Evolutionary conservation across 2,113 vertebrate species (phyloP).

Genomic region (Phylloscopus trochilus): DNA sequence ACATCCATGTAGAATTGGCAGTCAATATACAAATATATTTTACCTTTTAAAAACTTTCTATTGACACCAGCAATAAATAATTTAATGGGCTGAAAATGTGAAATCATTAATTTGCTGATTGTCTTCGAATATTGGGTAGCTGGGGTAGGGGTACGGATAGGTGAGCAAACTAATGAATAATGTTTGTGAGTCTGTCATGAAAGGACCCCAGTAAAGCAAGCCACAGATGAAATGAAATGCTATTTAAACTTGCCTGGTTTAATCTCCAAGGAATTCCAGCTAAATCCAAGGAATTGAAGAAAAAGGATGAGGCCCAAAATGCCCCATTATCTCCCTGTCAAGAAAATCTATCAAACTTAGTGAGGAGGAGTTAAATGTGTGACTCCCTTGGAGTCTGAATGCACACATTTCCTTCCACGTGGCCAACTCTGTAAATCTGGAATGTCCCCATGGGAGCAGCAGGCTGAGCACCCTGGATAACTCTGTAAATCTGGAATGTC

Average conservation of each 20-base stretch:
- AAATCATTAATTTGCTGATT: constrained; percentile 67
- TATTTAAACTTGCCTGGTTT: neutral
- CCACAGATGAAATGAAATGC: neutral
- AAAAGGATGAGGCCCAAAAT: neutral
- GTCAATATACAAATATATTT: constrained; percentile 75
- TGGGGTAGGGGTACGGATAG: neutral
- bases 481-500: too few species aligned
- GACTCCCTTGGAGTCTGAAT: neutral
- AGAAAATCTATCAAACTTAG: neutral
- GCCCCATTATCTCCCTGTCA: neutral
- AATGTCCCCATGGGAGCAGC: accelerated
- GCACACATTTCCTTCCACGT: accelerated
- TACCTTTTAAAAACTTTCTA: constrained; percentile 79
- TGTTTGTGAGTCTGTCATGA: neutral
- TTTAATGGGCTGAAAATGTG: constrained; percentile 69
- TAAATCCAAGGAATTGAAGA: neutral
- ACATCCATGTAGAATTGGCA: constrained; percentile 70
- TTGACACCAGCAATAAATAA: constrained; percentile 75
- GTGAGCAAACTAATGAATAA: neutral
- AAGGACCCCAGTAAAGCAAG: neutral
- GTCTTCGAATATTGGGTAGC: constrained; percentile 40
- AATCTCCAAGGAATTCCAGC: neutral
- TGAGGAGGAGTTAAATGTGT: neutral
- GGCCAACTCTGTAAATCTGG: accelerated
- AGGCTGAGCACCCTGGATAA: neutral